Evolutionary conservation across 2,888 invertebrate genomes (phyloP), one percentile per base, ranked within the genome.

Genomic region (Prosapia bicincta): DNA sequence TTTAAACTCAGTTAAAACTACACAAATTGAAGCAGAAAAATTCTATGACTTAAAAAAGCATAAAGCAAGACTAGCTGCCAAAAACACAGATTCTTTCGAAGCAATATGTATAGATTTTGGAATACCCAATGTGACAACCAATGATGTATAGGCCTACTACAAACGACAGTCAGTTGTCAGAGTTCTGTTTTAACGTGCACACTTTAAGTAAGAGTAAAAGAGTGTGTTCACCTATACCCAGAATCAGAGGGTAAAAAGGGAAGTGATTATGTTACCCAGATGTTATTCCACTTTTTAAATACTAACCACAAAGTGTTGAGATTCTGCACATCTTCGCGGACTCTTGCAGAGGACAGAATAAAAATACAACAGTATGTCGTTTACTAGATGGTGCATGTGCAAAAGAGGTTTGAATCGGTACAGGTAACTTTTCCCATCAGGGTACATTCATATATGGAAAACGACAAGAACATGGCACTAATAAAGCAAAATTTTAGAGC

Each of bases 321-420:
- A 20, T 70, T 24, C 32, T 75, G n/a, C 71, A 70, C 32, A 75
- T 71, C 15, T 75, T 75, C 66, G 30, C 30, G n/a, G n/a, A n/a
- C n/a, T n/a, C n/a, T n/a, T n/a, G 75, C 43, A 71, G 71, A 75
- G 38, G 70, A 71, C 66, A 76, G 71, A 32, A 67, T 13, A 25
- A 54, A 43, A 25, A 43, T 23, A 30, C n/a, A n/a, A n/a, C n/a
- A n/a, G n/a, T n/a, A 69, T 20, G 67, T 74, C 15, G 3, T 74
- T 3, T 28, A 74, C 23, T 74, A 70, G 28, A 9, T 75, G 15
- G 66, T 71, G 23, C 75, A 75, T 25, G 32, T 26, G 1, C 26
- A 38, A 26, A 75, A 70, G 30, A 28, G 38, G 54, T 74, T 74
- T 43, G 65, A 70, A 65, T 15, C 20, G 1, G 38, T 74, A 9